phyloP scores from a whole-genome alignment of 2,888 invertebrate species.

The Octodonta nipae region DNA sequence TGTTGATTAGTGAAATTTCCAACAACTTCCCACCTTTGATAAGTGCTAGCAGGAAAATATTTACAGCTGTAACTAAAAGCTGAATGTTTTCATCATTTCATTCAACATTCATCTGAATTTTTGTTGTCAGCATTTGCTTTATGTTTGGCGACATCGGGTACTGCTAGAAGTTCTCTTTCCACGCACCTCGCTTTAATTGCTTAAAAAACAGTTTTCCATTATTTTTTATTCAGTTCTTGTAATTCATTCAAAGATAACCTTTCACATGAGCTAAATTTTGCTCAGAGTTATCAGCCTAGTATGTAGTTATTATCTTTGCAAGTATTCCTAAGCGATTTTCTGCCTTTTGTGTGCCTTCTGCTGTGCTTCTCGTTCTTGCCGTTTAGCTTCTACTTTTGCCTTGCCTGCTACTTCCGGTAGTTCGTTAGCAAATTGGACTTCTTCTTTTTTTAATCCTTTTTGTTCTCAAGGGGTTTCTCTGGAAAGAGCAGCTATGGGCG shows the following conservation, averaged over 20 bases:
- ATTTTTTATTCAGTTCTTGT: conserved; percentile 59
- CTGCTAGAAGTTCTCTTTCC: conserved; percentile 60
- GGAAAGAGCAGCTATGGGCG: no score
- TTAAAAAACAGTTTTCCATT: conserved; percentile 50
- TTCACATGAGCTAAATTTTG: conserved; percentile 75
- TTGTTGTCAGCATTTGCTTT: conserved; percentile 35
- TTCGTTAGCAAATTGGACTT: conserved; percentile 62
- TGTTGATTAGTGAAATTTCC: conserved; percentile 91
- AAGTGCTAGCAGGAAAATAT: conserved; percentile 96
- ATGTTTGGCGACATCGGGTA: conserved; percentile 40
- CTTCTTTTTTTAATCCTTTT: conserved; percentile 72
- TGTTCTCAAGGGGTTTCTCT: no score
- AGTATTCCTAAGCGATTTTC: conserved; percentile 63
- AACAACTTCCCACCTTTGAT: conserved; percentile 71
- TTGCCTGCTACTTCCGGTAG: conserved; percentile 69
- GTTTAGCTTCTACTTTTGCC: conserved; percentile 65
- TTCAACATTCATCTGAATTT: conserved; percentile 39
- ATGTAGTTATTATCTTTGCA: conserved; percentile 73
- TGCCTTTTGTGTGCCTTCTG: conserved; percentile 79
- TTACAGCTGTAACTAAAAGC: conserved; percentile 89
- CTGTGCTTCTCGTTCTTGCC: conserved; percentile 72
- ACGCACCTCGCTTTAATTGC: conserved; percentile 58
- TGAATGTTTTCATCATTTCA: conserved; percentile 84
- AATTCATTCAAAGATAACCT: conserved; percentile 55
- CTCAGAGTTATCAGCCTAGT: conserved; percentile 56